Conservation (phyloP, 2,888 invertebrate genomes). For the Melanostoma scalare region DNA sequence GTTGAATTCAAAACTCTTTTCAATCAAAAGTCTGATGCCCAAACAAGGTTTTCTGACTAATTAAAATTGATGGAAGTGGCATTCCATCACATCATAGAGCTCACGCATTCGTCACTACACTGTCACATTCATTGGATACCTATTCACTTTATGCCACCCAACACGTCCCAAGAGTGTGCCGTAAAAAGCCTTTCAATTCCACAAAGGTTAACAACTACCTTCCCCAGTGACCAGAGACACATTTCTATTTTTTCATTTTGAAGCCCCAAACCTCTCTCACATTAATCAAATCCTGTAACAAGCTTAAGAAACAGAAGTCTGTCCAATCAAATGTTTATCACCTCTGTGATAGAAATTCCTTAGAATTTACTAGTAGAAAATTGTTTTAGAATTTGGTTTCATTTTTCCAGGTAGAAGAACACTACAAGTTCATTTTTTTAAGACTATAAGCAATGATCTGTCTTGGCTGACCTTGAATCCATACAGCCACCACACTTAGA, state of each 20-base stretch:
- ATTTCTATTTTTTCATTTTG: constrained; percentile 10
- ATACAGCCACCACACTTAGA: constrained; percentile 15
- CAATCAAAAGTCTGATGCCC: too few relatives aligned
- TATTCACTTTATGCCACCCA: constrained; percentile 60
- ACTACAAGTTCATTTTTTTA: constrained; percentile 23
- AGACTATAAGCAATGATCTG: constrained; percentile 23
- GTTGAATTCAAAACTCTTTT: too few relatives aligned
- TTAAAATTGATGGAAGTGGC: constrained; percentile 59
- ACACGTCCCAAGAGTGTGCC: constrained; percentile 31
- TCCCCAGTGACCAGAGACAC: constrained; percentile 3
- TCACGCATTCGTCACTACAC: constrained; percentile 28
- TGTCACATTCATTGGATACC: constrained; percentile 32
- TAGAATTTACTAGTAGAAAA: constrained; percentile 39
- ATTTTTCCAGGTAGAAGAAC: constrained; percentile 17
- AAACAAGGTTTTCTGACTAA: constrained; percentile 21
- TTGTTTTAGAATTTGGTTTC: constrained; percentile 36
- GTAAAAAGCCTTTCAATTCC: constrained; percentile 20
- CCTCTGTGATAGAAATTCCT: constrained; percentile 51
- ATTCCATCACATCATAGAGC: constrained; percentile 33
- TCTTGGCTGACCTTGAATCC: constrained; percentile 58
- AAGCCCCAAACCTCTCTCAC: constrained; percentile 29
- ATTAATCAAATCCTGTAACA: constrained; percentile 63
- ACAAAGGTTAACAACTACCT: not conserved
- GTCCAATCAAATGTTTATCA: constrained; percentile 65
- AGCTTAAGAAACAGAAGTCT: constrained; percentile 47